Conservation (phyloP, 2,113 vertebrate genomes). For the Cairina moschata region DNA sequence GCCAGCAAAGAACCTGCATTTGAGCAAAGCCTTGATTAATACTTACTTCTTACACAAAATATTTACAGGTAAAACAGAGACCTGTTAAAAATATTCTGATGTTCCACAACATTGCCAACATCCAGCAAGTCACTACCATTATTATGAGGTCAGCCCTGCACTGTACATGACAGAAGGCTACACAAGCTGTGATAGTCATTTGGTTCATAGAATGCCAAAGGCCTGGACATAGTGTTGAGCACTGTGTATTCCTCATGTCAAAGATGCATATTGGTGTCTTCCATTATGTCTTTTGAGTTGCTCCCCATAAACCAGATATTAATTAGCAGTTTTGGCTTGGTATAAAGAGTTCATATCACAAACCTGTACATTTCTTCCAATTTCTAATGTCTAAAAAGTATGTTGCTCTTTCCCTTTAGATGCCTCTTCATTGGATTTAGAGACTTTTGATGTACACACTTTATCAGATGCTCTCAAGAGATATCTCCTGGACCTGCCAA, state of each 20-base stretch:
- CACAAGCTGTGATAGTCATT: neutral
- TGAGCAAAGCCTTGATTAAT: neutral
- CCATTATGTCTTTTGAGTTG: neutral
- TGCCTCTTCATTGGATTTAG: slow-evolving; percentile 81
- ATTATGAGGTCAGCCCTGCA: neutral
- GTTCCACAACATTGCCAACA: neutral
- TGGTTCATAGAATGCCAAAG: neutral
- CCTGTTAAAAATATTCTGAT: slow-evolving; percentile 58
- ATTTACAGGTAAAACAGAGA: slow-evolving; percentile 62
- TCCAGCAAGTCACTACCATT: neutral
- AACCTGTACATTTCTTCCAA: neutral
- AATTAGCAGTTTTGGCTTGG: neutral
- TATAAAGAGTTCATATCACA: neutral
- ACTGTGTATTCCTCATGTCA: neutral
- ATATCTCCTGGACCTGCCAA: slow-evolving; percentile 94
- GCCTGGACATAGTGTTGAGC: neutral
- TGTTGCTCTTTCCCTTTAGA: slow-evolving; percentile 76
- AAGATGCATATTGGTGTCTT: neutral
- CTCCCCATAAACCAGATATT: neutral
- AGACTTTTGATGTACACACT: slow-evolving; percentile 85
- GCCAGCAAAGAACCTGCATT: neutral
- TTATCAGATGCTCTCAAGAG: slow-evolving; percentile 89
- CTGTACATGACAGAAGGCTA: neutral
- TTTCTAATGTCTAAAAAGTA: neutral
- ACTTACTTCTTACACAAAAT: slow-evolving; percentile 53